phyloP scores from a whole-genome alignment of 2,888 invertebrate genomes.

The Ophion costatus region DNA sequence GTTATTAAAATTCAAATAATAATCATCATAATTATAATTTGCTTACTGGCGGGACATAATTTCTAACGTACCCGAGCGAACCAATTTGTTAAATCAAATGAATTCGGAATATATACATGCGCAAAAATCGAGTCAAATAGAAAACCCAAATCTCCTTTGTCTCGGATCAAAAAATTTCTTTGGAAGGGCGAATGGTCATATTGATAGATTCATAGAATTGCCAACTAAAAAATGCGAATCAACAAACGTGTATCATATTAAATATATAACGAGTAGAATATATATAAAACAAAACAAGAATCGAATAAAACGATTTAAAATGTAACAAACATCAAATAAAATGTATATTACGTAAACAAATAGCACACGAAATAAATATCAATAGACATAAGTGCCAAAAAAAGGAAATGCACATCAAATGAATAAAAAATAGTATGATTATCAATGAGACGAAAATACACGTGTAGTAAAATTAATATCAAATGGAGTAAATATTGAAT shows the following conservation, averaged over 20 bases:
- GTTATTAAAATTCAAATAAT: no score
- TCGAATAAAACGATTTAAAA: neutral
- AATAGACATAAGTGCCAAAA: neutral
- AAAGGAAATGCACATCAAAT: neutral
- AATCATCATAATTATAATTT: no score
- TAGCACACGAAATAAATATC: neutral
- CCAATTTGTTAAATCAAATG: no score
- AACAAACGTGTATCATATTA: neutral
- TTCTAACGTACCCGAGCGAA: no score
- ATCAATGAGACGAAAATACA: neutral
- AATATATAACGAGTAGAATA: neutral
- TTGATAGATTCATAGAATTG: neutral
- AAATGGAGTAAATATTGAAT: neutral
- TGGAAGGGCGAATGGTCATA: neutral
- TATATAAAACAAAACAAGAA: neutral
- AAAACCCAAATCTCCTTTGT: neutral
- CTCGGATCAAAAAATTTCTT: neutral
- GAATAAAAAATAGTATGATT: neutral
- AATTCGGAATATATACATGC: no score
- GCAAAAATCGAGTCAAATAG: neutral
- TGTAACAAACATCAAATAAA: neutral
- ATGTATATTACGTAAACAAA: no score
- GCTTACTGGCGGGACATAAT: no score
- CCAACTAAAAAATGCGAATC: neutral
- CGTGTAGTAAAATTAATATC: neutral